These are phyloP conservation scores for Gryon sp. DNA, from an alignment of 1,140 invertebrate species.

Conservation along the genomic window DNA sequence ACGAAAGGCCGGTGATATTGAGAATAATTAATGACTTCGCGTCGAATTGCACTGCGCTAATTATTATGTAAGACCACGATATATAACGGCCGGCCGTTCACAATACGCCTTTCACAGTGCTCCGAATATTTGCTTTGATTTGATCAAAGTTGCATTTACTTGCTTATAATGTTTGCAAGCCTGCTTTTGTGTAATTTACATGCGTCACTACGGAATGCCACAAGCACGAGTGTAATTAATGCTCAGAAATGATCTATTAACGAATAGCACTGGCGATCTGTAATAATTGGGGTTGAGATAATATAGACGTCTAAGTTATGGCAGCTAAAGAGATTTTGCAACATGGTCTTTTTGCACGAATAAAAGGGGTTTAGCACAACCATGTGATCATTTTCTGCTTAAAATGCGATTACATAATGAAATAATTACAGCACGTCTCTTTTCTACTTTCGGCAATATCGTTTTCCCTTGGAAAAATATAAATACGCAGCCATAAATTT, in stretches of 20 bases:
- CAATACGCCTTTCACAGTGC: conserved; percentile 61
- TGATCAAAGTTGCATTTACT: conserved; percentile 37
- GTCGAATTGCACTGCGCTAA: conserved; percentile 48
- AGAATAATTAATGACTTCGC: conserved; percentile 59
- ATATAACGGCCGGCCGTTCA: conserved; percentile 49
- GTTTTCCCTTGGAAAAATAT: conserved; percentile 15
- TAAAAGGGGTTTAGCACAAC: conserved; percentile 11
- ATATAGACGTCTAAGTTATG: conserved; percentile 12
- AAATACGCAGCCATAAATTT: not conserved
- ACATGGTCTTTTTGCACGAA: not conserved
- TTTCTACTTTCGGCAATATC: conserved; percentile 8
- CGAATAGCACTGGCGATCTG: conserved; percentile 25
- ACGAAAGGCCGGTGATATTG: conserved; percentile 19
- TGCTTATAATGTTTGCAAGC: conserved; percentile 4
- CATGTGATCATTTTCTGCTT: conserved; percentile 17
- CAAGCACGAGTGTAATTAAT: conserved; percentile 18
- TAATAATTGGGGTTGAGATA: conserved; percentile 28
- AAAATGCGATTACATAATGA: conserved; percentile 23
- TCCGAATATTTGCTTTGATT: conserved; percentile 57
- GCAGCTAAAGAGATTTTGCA: conserved; percentile 5
- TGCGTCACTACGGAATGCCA: conserved; percentile 3
- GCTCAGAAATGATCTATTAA: conserved; percentile 34
- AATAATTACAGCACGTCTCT: conserved; percentile 7
- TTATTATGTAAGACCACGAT: conserved; percentile 61
- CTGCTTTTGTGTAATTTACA: conserved; percentile 27